Percentiles rank a stretch among this genome's conserved stretches.
These are phyloP conservation scores for Platichthys flesus DNA, from an alignment of 2,113 vertebrate species.

Conservation along the genomic window DNA sequence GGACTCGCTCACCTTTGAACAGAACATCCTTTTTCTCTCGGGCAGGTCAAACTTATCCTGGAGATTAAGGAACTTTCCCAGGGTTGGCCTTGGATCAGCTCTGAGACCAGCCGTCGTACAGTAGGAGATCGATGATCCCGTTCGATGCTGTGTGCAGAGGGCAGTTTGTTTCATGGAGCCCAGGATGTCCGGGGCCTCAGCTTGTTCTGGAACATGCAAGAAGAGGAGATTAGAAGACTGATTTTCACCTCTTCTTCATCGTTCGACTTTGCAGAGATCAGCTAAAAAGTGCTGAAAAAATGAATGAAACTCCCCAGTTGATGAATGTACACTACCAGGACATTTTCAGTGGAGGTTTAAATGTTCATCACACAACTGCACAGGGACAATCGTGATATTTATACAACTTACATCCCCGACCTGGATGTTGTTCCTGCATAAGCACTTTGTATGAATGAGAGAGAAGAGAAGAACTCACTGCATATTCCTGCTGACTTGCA, in stretches of 20 bases:
- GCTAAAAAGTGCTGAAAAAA: no score
- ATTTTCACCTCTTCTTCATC: background rate
- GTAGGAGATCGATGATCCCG: background rate
- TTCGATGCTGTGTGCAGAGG: background rate
- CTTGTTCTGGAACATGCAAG: slow-evolving; percentile 1
- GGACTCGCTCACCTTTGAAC: background rate
- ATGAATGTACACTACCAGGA: no score
- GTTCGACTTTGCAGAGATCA: no score
- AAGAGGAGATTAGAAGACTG: background rate
- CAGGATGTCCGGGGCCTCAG: background rate
- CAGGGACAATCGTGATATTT: no score
- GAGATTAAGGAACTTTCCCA: background rate
- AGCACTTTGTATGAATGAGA: slow-evolving; percentile 1
- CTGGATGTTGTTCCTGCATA: background rate
- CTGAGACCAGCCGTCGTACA: background rate
- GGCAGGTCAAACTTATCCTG: background rate
- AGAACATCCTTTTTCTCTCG: background rate
- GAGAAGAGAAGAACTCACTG: slow-evolving; percentile 1
- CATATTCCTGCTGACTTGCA: slow-evolving; percentile 47
- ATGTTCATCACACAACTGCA: no score
- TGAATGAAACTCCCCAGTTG: no score
- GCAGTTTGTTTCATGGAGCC: background rate
- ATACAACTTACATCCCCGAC: background rate
- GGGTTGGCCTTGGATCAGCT: background rate
- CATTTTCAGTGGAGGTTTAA: no score